A percentile compares a stretch with the other conserved stretches of the same genome.
phyloP scores from a whole-genome alignment of 2,888 invertebrate genomes.

The Xestia sexstrigata region DNA sequence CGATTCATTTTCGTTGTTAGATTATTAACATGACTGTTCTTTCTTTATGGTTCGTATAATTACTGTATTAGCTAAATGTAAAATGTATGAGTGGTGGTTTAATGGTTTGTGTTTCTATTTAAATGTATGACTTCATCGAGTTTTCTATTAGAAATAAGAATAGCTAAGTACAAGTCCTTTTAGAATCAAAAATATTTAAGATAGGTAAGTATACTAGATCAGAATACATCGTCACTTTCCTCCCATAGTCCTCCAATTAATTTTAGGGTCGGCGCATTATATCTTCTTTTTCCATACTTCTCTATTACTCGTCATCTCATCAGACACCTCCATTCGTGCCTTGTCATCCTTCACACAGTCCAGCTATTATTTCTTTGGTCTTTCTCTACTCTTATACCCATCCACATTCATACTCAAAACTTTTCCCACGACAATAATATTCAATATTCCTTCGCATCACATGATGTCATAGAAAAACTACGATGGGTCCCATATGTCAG shows the following conservation, averaged over 20 bases:
- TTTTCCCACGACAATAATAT: too few species aligned
- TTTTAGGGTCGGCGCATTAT: too few species aligned
- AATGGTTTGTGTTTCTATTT: slow-evolving; percentile 29
- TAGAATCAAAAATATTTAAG: neutral
- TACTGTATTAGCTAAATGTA: slow-evolving; percentile 56
- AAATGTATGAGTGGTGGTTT: slow-evolving; percentile 47
- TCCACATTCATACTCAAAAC: too few species aligned
- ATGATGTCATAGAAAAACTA: neutral
- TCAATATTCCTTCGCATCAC: too few species aligned
- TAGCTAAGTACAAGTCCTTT: neutral
- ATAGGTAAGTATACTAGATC: neutral
- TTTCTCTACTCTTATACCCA: too few species aligned
- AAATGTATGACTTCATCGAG: slow-evolving; percentile 22
- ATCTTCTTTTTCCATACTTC: too few species aligned
- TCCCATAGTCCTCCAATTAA: too few species aligned
- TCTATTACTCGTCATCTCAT: too few species aligned
- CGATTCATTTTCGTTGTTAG: slow-evolving; percentile 74
- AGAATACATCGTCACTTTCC: too few species aligned
- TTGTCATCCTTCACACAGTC: too few species aligned
- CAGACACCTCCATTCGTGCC: too few species aligned
- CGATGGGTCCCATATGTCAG: neutral
- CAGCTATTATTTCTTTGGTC: too few species aligned
- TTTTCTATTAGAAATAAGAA: neutral
- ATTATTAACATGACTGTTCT: slow-evolving; percentile 59
- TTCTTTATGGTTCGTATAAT: slow-evolving; percentile 64